Base-by-base conservation (phyloP, 2,797 vertebrate species). In the Orientallactaga sibirica region DNA sequence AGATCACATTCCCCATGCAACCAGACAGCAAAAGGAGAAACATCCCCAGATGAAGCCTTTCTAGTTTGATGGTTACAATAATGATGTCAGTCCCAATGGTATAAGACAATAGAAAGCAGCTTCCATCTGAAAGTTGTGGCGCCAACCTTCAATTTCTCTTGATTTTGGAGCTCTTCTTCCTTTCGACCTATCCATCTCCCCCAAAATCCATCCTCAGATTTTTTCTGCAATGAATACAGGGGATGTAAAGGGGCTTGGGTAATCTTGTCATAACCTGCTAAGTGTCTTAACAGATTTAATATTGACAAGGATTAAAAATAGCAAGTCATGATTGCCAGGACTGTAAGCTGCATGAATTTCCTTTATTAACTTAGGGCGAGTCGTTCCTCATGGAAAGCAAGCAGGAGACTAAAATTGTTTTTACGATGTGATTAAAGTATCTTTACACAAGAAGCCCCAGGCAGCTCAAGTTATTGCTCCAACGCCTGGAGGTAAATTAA, bases 41-140 rank as follows among this genome's bases (percentile, higher is more conserved):
- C 48, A 96, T n/a, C 93, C 96, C 73, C 87, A 96, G 96, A 96
- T 94, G 94, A 97, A 97, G 95, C 81, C 97, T 95, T 98, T 95
- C 92, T 97, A 58, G 95, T 97, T 97, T 97, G 97, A 98, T 97
- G 97, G 96, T 96, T 98, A 97, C 97, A 97, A 95, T 98, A 98
- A 98, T 97, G 97, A 98, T 93, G 85, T 96, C 77, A 77, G 91
- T 97, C 98, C 97, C 98, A 94, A 97, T 97, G 97, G 98, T 95
- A 91, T 73, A 19, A 91, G 91, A 58, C 93, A 97, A 98, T 96
- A 98, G 97, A 97, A 98, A 94, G 77, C 84, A 95, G 92, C 89
- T 96, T 95, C 93, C 95, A 25, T 95, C 87, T 91, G 64, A 92
- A 95, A 91, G 71, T 93, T 76, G 94, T 61, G 79, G 78, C 96